A percentile compares a stretch with the other conserved stretches of the same genome.
These are phyloP conservation scores for Chiloscyllium punctatum DNA, from an alignment of 2,797 vertebrate genomes.

Conservation along the genomic window DNA sequence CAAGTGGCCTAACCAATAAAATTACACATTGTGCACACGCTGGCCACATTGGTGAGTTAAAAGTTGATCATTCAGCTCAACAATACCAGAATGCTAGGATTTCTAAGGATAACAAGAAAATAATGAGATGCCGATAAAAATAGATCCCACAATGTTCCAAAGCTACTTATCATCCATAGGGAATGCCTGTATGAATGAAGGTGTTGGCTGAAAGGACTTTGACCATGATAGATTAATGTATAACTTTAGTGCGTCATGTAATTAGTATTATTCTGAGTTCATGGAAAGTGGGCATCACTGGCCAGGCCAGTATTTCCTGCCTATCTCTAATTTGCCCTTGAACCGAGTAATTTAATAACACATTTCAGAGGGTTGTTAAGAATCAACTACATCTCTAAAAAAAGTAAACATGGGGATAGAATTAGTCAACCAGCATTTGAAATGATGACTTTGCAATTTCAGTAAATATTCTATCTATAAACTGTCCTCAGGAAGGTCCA, in stretches of 20 bases:
- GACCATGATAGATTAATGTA: not conserved
- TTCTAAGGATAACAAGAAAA: not conserved
- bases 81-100: not conserved
- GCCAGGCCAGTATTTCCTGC: not conserved
- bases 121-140: not conserved
- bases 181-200: not conserved
- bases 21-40: not conserved
- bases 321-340: not conserved
- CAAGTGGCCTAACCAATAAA: not conserved
- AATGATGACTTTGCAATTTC: not conserved
- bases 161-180: not conserved
- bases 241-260: not conserved
- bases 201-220: not conserved
- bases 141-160: not conserved
- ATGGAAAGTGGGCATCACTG: not conserved
- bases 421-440: not conserved
- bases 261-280: not conserved
- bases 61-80: not conserved
- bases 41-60: not conserved
- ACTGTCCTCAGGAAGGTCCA: not conserved
- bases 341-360: not conserved
- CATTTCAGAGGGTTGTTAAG: not conserved
- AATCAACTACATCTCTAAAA: not conserved
- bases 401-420: not conserved
- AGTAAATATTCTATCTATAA: not conserved